These are phyloP conservation scores for Ellobium chinense DNA, from an alignment of 2,888 invertebrate genomes.

Conservation along the genomic window DNA sequence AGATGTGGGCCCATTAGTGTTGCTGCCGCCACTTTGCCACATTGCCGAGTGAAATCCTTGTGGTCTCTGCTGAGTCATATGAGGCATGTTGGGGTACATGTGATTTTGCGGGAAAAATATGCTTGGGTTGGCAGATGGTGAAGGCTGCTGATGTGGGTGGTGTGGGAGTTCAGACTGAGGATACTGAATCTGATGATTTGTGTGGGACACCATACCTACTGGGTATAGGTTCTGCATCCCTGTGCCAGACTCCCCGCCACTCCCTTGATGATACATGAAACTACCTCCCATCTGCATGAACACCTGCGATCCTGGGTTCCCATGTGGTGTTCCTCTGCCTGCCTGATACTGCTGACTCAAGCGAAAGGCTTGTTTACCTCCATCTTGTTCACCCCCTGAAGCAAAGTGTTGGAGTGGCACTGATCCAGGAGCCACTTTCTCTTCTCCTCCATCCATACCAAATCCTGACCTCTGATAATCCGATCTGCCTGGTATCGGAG, in stretches of 20 bases:
- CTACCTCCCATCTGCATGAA: neutral
- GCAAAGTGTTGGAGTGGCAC: neutral
- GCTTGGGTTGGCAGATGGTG: conserved; percentile 6
- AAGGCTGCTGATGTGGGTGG: conserved; percentile 14
- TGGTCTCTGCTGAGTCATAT: conserved; percentile 11
- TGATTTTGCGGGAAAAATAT: conserved; percentile 27
- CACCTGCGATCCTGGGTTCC: neutral
- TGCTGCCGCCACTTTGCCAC: neutral
- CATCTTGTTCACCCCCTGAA: neutral
- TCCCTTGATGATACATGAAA: conserved; percentile 48
- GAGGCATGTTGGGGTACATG: conserved; percentile 25
- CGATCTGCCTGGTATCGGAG: neutral
- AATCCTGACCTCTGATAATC: neutral
- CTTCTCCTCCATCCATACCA: neutral
- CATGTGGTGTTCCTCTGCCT: neutral
- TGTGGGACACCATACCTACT: neutral
- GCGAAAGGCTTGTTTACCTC: neutral
- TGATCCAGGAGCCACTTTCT: neutral
- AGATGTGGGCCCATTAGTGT: neutral
- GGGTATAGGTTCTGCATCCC: conserved; percentile 24
- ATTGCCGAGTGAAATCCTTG: conserved; percentile 22
- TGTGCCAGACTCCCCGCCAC: conserved; percentile 6
- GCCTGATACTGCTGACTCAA: neutral
- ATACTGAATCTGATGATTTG: conserved; percentile 7
- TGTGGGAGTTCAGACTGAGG: conserved; percentile 1